Conservation (phyloP, 2,888 invertebrate species). For the Lingula anatina region DNA sequence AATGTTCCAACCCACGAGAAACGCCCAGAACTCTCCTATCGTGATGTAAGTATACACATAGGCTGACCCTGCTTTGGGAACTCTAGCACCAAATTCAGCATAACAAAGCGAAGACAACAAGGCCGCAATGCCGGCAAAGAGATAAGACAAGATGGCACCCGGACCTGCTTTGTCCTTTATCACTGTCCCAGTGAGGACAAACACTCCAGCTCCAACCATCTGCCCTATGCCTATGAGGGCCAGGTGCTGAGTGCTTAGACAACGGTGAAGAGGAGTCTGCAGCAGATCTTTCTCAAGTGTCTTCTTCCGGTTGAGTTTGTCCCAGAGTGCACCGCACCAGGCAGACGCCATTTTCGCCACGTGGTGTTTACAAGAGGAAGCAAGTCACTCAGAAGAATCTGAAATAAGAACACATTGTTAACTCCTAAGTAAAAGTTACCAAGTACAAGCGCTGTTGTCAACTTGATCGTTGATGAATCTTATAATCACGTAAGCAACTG, state of each 20-base stretch:
- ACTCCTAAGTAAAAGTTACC: too few relatives aligned
- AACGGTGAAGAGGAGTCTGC: conserved; percentile 55
- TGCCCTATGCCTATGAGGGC: conserved; percentile 87
- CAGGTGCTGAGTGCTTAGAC: conserved; percentile 77
- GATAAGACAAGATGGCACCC: conserved; percentile 63
- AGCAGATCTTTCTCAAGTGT: conserved; percentile 33
- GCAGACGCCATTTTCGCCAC: too few relatives aligned
- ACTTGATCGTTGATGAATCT: too few relatives aligned
- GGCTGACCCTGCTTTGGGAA: conserved; percentile 64
- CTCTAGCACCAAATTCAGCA: conserved; percentile 47
- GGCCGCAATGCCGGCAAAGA: conserved; percentile 55
- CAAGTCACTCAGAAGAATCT: too few relatives aligned
- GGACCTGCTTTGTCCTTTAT: conserved; percentile 45
- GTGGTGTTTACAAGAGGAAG: too few relatives aligned
- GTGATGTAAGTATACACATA: conserved; percentile 91
- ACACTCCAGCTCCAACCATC: conserved; percentile 97
- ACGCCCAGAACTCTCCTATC: conserved; percentile 85
- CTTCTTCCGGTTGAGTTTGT: conserved; percentile 33
- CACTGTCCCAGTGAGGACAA: conserved; percentile 85
- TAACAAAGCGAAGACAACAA: conserved; percentile 54
- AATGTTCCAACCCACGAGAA: conserved; percentile 80
- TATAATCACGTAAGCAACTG: too few relatives aligned
- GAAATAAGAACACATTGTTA: too few relatives aligned
- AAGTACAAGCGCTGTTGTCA: too few relatives aligned
- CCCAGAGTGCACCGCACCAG: too few relatives aligned